Evolutionary conservation across 2,888 invertebrate species (phyloP), one percentile per base, ranked within the genome.

Genomic region (Drosophila austrosaltans): DNA sequence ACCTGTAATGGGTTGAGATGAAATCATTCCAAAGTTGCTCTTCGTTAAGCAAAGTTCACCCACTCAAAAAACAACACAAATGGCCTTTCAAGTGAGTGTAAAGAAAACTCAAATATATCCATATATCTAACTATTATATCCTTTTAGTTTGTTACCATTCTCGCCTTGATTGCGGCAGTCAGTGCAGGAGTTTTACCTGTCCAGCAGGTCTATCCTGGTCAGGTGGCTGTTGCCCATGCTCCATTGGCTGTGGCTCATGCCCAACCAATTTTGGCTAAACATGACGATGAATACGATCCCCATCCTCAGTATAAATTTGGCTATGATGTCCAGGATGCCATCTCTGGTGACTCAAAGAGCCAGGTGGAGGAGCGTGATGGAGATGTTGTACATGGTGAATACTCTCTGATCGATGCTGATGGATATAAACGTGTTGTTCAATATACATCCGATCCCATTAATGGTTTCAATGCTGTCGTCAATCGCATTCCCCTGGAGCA

Each of bases 341-440:
- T 89, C 10, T 90, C 92, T 12, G 92, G 92, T 6, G 92, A 92
- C 68, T 87, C 90, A 7, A 92, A 92, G 81, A 90, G 83, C 65
- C 92, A 92, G 76, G 77, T 87, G 42, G 92, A 92, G 75, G 83
- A 88, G 54, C 91, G 92, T 57, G 90, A 91, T 76, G 92, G 91
- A 39, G 91, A 92, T 74, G 83, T 89, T 36, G 92, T 92, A 3
- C 86, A 77, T 67, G 92, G 92, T 56, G 90, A 91, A 78, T 92
- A 92, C 72, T 91, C 92, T 0, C 77, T 92, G 63, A 79, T 90
- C 57, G 91, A 92, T 77, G 76, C 92, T 56, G 92, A 92, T 83
- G 92, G 91, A 6, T 85, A 81, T 72, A 88, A 87, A 67, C 84
- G 92, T 54, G 89, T 82, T 20, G 83, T 83, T 1, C 77, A 82